Conservation (phyloP, 1,140 invertebrate genomes). For the Hyles vespertilio region DNA sequence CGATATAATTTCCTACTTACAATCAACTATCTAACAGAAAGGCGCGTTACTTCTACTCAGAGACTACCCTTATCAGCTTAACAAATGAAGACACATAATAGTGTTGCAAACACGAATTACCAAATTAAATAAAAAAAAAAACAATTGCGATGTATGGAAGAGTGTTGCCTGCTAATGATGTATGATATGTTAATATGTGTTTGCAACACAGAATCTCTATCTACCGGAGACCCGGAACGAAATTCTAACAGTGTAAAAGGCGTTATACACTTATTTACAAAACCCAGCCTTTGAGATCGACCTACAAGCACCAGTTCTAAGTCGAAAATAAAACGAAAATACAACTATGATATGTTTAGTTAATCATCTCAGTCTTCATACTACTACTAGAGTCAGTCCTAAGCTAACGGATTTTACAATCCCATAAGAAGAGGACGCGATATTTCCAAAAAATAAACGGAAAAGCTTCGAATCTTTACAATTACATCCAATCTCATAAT, state of each 20-base stretch:
- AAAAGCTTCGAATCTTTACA: constrained; percentile 64
- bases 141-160: too few relatives aligned
- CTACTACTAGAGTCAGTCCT: constrained; percentile 71
- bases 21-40: constrained; percentile 58
- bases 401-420: constrained; percentile 70
- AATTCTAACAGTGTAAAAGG: constrained; percentile 64
- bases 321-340: constrained; percentile 67
- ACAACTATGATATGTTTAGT: constrained; percentile 73
- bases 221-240: constrained; percentile 32
- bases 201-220: constrained; percentile 6
- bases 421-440: constrained; percentile 72
- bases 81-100: constrained; percentile 22
- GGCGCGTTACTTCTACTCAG: constrained; percentile 43
- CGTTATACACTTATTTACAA: constrained; percentile 71
- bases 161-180: too few relatives aligned
- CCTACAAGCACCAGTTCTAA: constrained; percentile 75
- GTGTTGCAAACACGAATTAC: constrained; percentile 18
- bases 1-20: constrained; percentile 41
- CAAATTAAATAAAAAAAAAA: too few relatives aligned
- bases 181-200: too few relatives aligned
- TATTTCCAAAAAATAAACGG: constrained; percentile 63
- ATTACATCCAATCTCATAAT: constrained; percentile 62
- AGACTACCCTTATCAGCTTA: constrained; percentile 38
- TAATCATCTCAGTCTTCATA: constrained; percentile 70
- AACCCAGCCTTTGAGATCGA: constrained; percentile 73